Base-by-base conservation (phyloP, 2,113 vertebrate genomes). In the Camelus dromedarius region DNA sequence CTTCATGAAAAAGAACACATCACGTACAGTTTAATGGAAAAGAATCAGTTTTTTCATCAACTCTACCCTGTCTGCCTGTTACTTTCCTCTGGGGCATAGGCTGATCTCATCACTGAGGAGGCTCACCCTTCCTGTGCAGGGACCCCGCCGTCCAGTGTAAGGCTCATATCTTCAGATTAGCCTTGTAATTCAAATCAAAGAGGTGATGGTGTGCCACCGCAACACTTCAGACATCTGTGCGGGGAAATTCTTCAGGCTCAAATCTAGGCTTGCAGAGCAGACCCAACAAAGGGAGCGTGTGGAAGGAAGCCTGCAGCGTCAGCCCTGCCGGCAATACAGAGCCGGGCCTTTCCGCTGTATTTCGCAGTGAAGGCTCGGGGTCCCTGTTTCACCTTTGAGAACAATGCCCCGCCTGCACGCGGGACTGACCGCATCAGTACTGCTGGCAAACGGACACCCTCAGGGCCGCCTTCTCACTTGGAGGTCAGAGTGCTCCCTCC, bases 41-140 rank as follows among this genome's bases (percentile, higher is more conserved):
- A 97, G 46, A 97, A 97, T 97, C 95, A 95, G 93, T 98, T 96
- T 97, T 97, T 97, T 95, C 97, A 97, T 97, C 97, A 96, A 56
- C 76, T 95, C 95, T 91, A 75, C 95, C 96, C 96, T 95, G 89
- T 81, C 64, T 89, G 46, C 79, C 91, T 95, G 89, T 91, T 94
- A 95, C 80, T 97, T 86, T 84, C 96, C 96, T 97, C 93, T 95
- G 84, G 93, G 48, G 60, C 79, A 93, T 18, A 46, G 94, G 72
- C 30, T 97, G 66, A 97, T 89, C 96, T 96, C 93, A 96, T 54
- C 52, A 62, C 75, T 62, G 26, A 50, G 14, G 69, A 96, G 58
- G 42, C 77, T 96, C 96, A 62, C 95, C 54, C 52, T 93, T 88
- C 80, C 93, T 69, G 73, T 35, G 14, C 85, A 30, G 30, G 93